Conservation (phyloP, 2,113 vertebrate genomes). For the Perognathus longimembris region DNA sequence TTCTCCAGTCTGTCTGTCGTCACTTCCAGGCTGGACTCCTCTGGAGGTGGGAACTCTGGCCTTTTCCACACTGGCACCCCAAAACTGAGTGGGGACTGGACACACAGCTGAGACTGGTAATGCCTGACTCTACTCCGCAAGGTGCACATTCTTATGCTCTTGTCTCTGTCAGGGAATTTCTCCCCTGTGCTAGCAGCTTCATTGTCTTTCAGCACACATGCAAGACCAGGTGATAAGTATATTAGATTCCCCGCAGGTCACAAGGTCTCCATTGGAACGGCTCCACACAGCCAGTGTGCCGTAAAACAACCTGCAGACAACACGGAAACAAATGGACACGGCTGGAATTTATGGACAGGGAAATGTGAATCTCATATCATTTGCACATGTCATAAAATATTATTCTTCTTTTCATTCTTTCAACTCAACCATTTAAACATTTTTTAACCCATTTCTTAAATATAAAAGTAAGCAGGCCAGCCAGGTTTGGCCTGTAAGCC, state of each 20-base stretch:
- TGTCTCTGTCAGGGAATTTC: background rate
- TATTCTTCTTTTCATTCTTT: background rate
- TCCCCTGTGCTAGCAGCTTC: no score
- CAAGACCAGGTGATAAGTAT: background rate
- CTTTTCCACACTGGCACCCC: background rate
- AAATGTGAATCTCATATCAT: background rate
- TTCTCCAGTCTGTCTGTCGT: background rate
- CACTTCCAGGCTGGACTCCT: background rate
- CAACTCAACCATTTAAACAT: conserved; percentile 5
- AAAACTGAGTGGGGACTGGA: background rate
- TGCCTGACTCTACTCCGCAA: background rate
- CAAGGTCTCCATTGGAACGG: background rate
- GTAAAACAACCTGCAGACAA: background rate
- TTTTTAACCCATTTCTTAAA: background rate
- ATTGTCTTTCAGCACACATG: background rate
- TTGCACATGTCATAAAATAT: background rate
- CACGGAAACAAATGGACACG: background rate
- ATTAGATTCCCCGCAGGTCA: background rate
- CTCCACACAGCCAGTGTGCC: background rate
- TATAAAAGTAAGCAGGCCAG: background rate
- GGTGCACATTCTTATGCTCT: background rate
- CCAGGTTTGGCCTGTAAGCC: background rate
- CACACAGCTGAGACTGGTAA: background rate
- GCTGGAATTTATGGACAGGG: background rate
- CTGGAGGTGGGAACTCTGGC: background rate